phyloP scores from a whole-genome alignment of 1,140 invertebrate species.

The Habropoda laboriosa region DNA sequence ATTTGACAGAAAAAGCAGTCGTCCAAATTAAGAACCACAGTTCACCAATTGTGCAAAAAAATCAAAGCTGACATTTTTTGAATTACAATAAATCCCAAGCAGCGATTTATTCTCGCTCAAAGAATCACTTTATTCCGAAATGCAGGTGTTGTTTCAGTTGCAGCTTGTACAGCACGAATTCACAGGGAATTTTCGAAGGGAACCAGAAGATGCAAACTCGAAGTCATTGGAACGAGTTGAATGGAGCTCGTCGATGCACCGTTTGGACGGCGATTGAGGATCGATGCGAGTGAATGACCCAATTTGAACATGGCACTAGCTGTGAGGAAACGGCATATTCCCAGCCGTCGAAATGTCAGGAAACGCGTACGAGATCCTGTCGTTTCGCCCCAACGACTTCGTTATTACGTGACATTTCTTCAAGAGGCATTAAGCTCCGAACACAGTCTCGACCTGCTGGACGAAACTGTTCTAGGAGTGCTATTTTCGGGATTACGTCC shows the following conservation, averaged over 20 bases:
- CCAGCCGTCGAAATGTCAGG: constrained; percentile 8
- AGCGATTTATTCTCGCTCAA: no score
- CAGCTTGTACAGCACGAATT: no score
- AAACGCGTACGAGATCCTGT: neutral
- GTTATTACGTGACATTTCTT: constrained; percentile 33
- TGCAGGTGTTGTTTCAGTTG: no score
- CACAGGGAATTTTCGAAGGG: no score
- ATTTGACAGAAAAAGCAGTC: no score
- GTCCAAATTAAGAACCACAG: no score
- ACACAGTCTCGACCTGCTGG: neutral
- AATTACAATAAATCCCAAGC: no score
- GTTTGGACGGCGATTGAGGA: neutral
- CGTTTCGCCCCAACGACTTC: constrained; percentile 21
- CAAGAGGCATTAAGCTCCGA: neutral
- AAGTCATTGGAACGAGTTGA: neutral
- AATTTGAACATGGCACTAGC: neutral
- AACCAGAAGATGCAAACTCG: no score
- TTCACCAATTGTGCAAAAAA: no score
- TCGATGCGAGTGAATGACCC: constrained; percentile 6
- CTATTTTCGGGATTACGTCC: neutral
- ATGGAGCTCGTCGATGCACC: neutral
- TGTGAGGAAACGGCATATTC: neutral
- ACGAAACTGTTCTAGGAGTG: neutral
- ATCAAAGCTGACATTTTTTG: no score
- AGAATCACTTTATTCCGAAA: no score